Evolutionary conservation across 37 sponge, comb jelly and placozoan genomes (phyloP).

Genomic region (Theonella swinhoei): DNA sequence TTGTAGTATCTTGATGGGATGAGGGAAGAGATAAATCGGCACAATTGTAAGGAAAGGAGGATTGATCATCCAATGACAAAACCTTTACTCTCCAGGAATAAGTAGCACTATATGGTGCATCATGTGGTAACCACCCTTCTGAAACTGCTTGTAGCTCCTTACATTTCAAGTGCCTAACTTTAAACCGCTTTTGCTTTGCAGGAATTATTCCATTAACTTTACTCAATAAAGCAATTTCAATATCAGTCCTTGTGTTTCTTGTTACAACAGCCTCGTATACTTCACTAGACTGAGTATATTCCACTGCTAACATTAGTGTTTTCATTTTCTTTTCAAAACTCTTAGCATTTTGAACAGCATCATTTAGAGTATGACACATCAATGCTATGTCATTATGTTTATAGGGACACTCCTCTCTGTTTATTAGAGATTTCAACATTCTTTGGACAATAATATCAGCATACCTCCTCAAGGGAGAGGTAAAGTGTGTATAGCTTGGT

Average conservation of each 20-base stretch:
- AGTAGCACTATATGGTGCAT: neutral
- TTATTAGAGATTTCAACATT: slow-evolving; percentile 10
- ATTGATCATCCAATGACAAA: neutral
- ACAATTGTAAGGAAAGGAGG: neutral
- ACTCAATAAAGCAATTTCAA: slow-evolving; percentile 22
- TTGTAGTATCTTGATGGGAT: neutral
- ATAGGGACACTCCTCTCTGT: neutral
- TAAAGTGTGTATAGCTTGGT: slow-evolving; percentile 63
- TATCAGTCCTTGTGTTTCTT: neutral
- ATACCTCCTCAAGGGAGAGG: slow-evolving; percentile 75
- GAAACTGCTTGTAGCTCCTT: neutral
- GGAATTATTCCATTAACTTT: neutral
- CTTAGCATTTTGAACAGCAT: slow-evolving; percentile 8
- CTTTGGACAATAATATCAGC: slow-evolving; percentile 62
- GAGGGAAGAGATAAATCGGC: neutral
- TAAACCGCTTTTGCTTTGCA: slow-evolving; percentile 3
- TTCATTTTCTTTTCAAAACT: slow-evolving; percentile 43
- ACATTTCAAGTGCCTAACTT: neutral
- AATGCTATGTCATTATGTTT: neutral
- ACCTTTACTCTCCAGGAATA: neutral
- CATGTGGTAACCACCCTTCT: neutral
- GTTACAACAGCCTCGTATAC: slow-evolving; percentile 12
- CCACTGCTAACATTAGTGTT: slow-evolving; percentile 6
- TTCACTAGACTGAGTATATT: slow-evolving; percentile 19
- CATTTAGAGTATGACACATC: slow-evolving; percentile 37